A percentile compares a stretch with the other conserved stretches of the same genome.
Conservation (phyloP, 2,888 invertebrate species). For the Drosophila algonquin region DNA sequence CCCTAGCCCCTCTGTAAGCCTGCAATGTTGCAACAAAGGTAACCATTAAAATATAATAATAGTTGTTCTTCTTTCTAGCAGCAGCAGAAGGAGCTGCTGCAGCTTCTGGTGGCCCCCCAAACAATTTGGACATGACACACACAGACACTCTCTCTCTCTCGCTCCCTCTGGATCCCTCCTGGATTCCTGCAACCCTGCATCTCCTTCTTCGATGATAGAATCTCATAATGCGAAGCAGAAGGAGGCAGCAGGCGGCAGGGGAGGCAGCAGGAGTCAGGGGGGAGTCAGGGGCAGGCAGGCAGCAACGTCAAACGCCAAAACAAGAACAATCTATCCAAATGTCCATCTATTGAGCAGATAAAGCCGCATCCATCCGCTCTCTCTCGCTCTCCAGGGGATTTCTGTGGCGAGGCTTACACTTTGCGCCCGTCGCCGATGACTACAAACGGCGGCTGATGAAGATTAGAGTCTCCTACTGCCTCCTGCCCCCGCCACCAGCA, state of each 20-base stretch:
- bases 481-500: conserved; percentile 14
- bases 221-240: conserved; percentile 68
- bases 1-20: conserved; percentile 9
- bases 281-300: background rate
- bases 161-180: too few species aligned
- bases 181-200: background rate
- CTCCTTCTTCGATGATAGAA: conserved; percentile 71
- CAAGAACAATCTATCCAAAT: conserved; percentile 80
- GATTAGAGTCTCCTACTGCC: conserved; percentile 64
- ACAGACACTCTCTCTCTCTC: background rate
- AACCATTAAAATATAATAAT: conserved; percentile 79
- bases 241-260: conserved; percentile 1
- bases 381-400: conserved; percentile 60
- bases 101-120: conserved; percentile 7
- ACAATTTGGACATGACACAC: background rate
- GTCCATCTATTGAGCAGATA: conserved; percentile 79
- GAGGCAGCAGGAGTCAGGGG: background rate
- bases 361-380: conserved; percentile 56
- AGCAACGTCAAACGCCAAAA: conserved; percentile 69
- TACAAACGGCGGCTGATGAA: conserved; percentile 81
- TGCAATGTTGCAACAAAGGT: conserved; percentile 68
- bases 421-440: conserved; percentile 57
- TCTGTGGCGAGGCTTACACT: conserved; percentile 75
- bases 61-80: conserved; percentile 55
- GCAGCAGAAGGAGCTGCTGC: background rate